Evolutionary conservation across 2,113 vertebrate genomes (phyloP), one percentile per base, ranked within the genome.

Genomic region (Myrmophylax atrothorax): DNA sequence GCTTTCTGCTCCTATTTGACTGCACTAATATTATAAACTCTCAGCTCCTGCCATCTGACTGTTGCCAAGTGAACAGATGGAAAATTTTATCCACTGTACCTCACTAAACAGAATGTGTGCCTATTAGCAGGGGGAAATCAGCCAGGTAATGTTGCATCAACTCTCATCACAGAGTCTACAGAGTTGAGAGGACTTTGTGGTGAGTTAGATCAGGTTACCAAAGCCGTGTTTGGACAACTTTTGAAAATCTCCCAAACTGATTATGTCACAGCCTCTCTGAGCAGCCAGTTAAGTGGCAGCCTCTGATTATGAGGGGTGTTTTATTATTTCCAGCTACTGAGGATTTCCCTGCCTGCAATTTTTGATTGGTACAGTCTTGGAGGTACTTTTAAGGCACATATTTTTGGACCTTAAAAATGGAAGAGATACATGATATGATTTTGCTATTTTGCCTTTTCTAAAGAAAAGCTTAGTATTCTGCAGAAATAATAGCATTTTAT

Each of bases 1-100:
- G 17, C 58, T 90, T 88, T 87, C 82, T 76, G 73, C 58, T 87
- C 38, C 44, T 79, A 3, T 90, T 91, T 85, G 95, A 62, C 62
- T 73, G 46, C 49, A 69, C 92, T 88, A 88, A 77, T 93, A 50
- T 93, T 83, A 88, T 37, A 83, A 80, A 88, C 64, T 85, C 58
- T 72, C 42, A 84, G 24, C 63, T 87, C 46, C 82, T 93, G 26
- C 67, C 53, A 63, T 92, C 75, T 93, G 74, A 92, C n/a, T 85
- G 53, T 49, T 90, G 62, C 58, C 85, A 83, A 89, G 53, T 29
- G 58, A 96, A 90, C 92, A 97, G 95, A 95, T 94, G 96, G 94
- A 50, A 90, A 58, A 90, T 86, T 96, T 93, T 69, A 90, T 53
- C 70, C 79, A 53, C 49, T 85, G 67, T 87, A 93, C 78, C 78